These are phyloP conservation scores for Bubo bubo DNA, from an alignment of 2,113 vertebrate genomes.

Conservation along the genomic window DNA sequence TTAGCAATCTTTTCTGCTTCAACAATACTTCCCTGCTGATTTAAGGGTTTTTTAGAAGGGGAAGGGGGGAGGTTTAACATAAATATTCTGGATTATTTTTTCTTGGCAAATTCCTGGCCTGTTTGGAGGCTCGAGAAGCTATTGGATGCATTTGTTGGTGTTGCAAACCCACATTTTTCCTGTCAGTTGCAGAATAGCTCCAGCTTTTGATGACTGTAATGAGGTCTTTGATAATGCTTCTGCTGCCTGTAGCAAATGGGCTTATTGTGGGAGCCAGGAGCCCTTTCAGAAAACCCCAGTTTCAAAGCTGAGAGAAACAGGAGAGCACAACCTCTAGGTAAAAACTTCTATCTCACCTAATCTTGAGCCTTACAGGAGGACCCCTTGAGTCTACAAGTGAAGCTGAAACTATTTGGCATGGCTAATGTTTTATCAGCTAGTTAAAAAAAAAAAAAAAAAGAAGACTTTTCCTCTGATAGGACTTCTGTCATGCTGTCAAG, in stretches of 20 bases:
- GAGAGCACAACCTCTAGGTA: not conserved
- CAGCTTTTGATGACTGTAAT: not conserved
- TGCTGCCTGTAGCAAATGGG: constrained; percentile 26
- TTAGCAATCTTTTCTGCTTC: constrained; percentile 33
- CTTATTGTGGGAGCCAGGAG: not conserved
- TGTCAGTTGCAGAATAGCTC: constrained; percentile 14
- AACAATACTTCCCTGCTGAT: constrained; percentile 29
- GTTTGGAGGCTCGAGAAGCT: constrained; percentile 19
- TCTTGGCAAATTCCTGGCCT: constrained; percentile 27
- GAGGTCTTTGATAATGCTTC: not conserved
- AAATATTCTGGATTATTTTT: constrained; percentile 55
- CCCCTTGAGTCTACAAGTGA: not conserved
- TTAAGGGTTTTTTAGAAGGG: not conserved
- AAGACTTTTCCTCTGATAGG: not conserved
- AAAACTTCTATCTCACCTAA: not conserved
- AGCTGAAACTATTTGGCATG: not conserved
- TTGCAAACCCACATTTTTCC: constrained; percentile 25
- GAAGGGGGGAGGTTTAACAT: not conserved
- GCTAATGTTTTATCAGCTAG: not conserved
- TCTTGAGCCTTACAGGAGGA: not conserved
- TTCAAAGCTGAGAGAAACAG: not conserved
- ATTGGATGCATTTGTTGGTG: not conserved
- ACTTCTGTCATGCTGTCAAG: not conserved
- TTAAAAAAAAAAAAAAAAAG: not conserved
- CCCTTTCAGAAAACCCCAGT: not conserved